These are phyloP conservation scores for Hirundo rustica DNA, from an alignment of 2,797 vertebrate species.

Conservation along the genomic window DNA sequence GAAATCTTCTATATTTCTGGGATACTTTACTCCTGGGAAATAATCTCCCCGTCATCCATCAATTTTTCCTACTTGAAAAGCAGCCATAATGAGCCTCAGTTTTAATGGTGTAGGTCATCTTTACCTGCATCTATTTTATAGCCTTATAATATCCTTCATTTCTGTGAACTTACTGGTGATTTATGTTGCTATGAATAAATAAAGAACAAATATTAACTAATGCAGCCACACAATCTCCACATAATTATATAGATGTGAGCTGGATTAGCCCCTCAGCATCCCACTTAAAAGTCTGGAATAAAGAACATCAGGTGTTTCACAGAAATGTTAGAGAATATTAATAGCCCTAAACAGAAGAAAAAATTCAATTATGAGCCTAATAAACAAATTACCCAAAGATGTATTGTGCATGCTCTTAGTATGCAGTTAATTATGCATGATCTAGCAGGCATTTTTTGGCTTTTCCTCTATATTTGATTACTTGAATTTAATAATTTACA, in stretches of 20 bases:
- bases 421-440: neutral
- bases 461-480: neutral
- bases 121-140: neutral
- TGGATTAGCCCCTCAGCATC: neutral
- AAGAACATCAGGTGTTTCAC: neutral
- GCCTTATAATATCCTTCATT: neutral
- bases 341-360: neutral
- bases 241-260: neutral
- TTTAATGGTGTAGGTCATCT: neutral
- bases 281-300: neutral
- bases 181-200: neutral
- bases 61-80: neutral
- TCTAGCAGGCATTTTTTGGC: neutral
- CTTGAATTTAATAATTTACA: constrained; percentile 12
- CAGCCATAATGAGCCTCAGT: neutral
- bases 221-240: neutral
- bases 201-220: neutral
- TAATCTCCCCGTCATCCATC: neutral
- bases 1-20: neutral
- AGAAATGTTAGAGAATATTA: neutral
- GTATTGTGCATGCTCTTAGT: neutral
- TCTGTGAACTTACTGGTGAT: neutral
- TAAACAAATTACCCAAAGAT: neutral
- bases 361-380: neutral
- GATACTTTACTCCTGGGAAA: neutral